Evolutionary conservation across 92 coral and sea anemone species (phyloP), one percentile per base, ranked within the genome.

Genomic region (Nematostella vectensis): DNA sequence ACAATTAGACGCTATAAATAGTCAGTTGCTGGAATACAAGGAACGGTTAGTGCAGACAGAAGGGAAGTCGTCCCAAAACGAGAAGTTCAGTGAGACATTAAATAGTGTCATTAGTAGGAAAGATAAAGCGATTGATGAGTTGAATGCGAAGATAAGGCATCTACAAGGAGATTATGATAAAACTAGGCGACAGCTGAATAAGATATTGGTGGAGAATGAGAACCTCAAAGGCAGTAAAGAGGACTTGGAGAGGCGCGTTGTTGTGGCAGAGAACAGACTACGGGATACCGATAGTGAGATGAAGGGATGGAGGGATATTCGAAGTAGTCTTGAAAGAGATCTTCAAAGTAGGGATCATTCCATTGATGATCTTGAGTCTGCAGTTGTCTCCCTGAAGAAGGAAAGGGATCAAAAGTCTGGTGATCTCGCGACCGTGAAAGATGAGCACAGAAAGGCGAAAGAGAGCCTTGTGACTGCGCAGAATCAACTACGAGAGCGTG

Each of bases 41-140:
- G 99, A 93, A 37, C 70, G 82, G 51, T 59, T 87, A 18, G 71
- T 93, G 68, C 89, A 93, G 36, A 72, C 82, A 18, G 99, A 93
- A 58, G 81, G 93, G 70, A 88, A 87, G 56, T 71, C 82, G 28
- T 67, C 75, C 2, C 93, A 93, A 51, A 85, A 72, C 38, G 94
- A 78, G 50, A 93, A 82, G 69, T 82, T 87, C 28, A 84, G 91
- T 50, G 96, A 93, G 45, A 86, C 99, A 29, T 47, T 86, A 21
- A 86, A 79, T 47, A 59, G 68, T 19, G 71, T 93, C 38, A 65
- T 93, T 37, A 61, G 65, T 59, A 82, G 72, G 53, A 93, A 93
- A 60, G 94, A 93, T 45, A 82, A 82, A 59, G 58, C 74, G 3
- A 79, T 93, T 25, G 77, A 75, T 22, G 98, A 86, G 30, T 59